Conservation (phyloP, 2,888 invertebrate genomes). For the Eurytoma californica region DNA sequence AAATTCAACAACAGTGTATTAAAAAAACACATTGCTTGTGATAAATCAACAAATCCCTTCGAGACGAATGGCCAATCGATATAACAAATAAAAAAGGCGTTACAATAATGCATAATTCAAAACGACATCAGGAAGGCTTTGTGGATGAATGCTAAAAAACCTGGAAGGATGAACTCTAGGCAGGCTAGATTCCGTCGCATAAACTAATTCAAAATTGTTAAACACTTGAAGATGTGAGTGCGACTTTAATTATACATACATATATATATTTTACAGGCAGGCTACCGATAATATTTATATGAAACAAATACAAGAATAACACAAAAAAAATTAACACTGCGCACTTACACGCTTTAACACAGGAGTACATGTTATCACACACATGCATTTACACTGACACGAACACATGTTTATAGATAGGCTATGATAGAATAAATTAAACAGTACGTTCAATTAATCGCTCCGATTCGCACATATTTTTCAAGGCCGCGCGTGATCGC, state of each 20-base stretch:
- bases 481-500: conserved; percentile 58
- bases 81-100: conserved; percentile 31
- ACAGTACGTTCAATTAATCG: conserved; percentile 69
- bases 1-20: no score
- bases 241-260: conserved; percentile 55
- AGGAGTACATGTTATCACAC: conserved; percentile 54
- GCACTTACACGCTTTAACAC: conserved; percentile 53
- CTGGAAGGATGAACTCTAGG: conserved; percentile 59
- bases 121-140: conserved; percentile 59
- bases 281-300: conserved; percentile 61
- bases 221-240: conserved; percentile 37
- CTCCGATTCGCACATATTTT: conserved; percentile 68
- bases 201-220: conserved; percentile 61
- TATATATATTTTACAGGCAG: conserved; percentile 63
- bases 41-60: no score
- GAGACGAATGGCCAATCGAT: not conserved
- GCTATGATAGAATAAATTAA: conserved; percentile 73
- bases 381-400: conserved; percentile 56
- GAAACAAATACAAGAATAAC: conserved; percentile 37
- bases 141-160: conserved; percentile 45
- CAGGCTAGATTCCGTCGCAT: conserved; percentile 66
- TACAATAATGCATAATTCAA: conserved; percentile 14
- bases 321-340: conserved; percentile 34
- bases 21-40: no score
- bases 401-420: conserved; percentile 70